Evolutionary conservation across 2,888 invertebrate species (phyloP), one percentile per base, ranked within the genome.

Genomic region (Acrobasis suavella): DNA sequence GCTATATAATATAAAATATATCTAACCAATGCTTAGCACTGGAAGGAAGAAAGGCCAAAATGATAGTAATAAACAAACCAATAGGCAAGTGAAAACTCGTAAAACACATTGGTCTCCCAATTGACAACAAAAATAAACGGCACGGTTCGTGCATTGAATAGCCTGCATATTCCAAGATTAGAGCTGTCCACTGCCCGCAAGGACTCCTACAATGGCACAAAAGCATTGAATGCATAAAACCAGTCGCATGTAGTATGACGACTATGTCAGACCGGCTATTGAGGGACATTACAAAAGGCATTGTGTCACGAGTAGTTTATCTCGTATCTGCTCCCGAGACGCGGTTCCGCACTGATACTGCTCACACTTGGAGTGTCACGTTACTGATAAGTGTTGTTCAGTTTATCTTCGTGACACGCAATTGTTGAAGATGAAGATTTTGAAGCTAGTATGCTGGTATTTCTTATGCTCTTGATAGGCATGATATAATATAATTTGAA

Each of bases 301-400:
- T 89, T 91, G 91, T 74, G 70, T 72, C 59, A 70, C 76, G 81
- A 82, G 85, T 80, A 85, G 87, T 89, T 88, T 87, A 89, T 87
- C 87, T 87, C 80, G 75, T 80, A 72, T 76, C 76, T 74, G 78
- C 83, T 83, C 77, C 78, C 78, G 74, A 78, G 78, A 81, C 75
- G 70, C 71, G 78, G 90, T 91, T 89, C 84, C 81, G 87, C 85
- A 64, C 90, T 89, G 91, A 91, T 90, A 88, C 84, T 77, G 77
- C 69, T 76, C 72, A 72, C 77, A 74, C 73, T 73, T 70, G 58
- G 65, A 68, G 75, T 69, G 66, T 74, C 74, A 71, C 68, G 66
- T 74, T 72, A 70, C 70, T 67, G 71, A 72, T 72, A 69, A 70
- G 62, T 59, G 22, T 49, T 50, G 56, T 52, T 58, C 63, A 42